phyloP scores from a whole-genome alignment of 2,888 invertebrate species.

The Yponomeuta plumbellus region DNA sequence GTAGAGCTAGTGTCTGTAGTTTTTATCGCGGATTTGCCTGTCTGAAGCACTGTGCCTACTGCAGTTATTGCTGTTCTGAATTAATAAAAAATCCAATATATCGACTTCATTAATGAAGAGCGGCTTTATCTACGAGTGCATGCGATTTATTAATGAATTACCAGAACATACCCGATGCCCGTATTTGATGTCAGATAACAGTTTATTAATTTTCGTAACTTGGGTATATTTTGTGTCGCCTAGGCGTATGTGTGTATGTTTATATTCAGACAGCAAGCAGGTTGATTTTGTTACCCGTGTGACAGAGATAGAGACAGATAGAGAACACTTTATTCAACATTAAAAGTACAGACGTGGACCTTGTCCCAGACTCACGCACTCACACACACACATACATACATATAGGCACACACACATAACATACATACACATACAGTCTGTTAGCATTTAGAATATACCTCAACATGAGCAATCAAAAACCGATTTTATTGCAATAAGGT shows the following conservation, averaged over 20 bases:
- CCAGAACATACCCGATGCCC: slow-evolving; percentile 46
- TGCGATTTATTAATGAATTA: slow-evolving; percentile 49
- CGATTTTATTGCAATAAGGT: no score
- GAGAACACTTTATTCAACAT: no score
- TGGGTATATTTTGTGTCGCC: slow-evolving; percentile 42
- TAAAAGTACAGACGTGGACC: no score
- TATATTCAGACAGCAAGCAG: no score
- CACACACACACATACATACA: no score
- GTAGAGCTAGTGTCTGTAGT: background rate
- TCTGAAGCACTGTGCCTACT: background rate
- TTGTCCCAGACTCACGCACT: no score
- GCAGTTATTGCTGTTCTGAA: background rate
- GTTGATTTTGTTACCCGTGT: no score
- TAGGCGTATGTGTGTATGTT: slow-evolving; percentile 50
- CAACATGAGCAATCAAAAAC: no score
- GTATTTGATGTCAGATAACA: slow-evolving; percentile 57
- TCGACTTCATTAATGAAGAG: slow-evolving; percentile 27
- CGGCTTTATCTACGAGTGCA: slow-evolving; percentile 4
- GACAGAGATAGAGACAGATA: no score
- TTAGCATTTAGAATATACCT: no score
- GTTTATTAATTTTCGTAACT: slow-evolving; percentile 61
- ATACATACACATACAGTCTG: no score
- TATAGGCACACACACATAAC: no score
- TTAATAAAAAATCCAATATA: slow-evolving; percentile 8
- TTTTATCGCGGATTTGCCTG: background rate